Evolutionary conservation across 1,140 invertebrate genomes (phyloP).

Genomic region (Paraescarpia echinospica): DNA sequence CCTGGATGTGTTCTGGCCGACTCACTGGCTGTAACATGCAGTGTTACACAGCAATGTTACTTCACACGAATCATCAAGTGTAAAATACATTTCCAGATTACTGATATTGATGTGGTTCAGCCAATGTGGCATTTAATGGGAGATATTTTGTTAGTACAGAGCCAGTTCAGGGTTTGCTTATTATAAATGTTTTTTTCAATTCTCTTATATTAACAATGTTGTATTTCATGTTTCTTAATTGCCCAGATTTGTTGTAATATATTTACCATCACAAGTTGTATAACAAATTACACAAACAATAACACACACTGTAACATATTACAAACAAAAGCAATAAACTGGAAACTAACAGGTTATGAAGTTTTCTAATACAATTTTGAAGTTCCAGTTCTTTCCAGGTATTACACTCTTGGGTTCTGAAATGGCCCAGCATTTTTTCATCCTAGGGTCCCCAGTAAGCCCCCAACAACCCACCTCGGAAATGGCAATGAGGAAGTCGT

Average conservation of each 20-base stretch:
- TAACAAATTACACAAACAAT: neutral
- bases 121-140: neutral
- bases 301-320: no score
- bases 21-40: constrained; percentile 77
- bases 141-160: neutral
- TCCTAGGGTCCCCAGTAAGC: neutral
- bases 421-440: neutral
- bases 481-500: constrained; percentile 99
- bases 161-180: neutral
- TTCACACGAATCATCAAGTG: neutral
- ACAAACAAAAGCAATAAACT: no score
- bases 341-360: no score
- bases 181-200: neutral
- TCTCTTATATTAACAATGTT: no score
- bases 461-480: constrained; percentile 68
- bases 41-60: neutral
- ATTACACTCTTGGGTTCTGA: neutral
- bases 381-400: neutral
- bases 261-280: no score
- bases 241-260: no score
- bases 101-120: neutral
- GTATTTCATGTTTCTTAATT: no score
- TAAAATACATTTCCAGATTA: neutral
- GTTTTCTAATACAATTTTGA: neutral
- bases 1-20: constrained; percentile 81